Conservation (phyloP, 1,140 invertebrate species). For the Lordiphosa clarofinis region DNA sequence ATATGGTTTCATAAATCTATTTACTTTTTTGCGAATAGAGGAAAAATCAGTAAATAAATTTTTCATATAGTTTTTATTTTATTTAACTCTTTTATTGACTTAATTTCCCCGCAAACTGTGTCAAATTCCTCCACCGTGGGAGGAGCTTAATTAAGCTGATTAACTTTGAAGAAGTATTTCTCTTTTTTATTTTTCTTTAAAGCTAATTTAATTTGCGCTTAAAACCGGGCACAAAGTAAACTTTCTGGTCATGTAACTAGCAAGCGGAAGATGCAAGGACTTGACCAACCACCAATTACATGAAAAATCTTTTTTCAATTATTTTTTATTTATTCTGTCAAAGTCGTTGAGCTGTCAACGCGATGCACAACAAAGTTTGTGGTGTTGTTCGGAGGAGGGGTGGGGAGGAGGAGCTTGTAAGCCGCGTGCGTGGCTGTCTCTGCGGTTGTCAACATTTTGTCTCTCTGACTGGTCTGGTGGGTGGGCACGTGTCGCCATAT, state of each 20-base stretch:
- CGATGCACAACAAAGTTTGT: conserved; percentile 23
- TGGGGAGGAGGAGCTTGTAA: not conserved
- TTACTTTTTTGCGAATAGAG: no score
- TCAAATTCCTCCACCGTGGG: conserved; percentile 11
- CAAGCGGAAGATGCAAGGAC: conserved; percentile 14
- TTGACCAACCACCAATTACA: conserved; percentile 33
- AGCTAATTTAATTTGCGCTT: conserved; percentile 29
- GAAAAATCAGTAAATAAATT: no score
- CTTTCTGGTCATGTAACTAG: conserved; percentile 34
- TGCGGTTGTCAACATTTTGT: conserved; percentile 42
- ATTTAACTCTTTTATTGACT: not conserved
- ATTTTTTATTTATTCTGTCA: conserved; percentile 31
- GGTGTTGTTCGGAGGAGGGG: not conserved
- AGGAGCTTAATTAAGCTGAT: conserved; percentile 44
- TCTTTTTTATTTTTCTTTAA: conserved; percentile 22
- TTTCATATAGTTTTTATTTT: no score
- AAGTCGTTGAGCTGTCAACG: conserved; percentile 46
- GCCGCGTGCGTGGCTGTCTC: conserved; percentile 25
- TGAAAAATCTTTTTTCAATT: conserved; percentile 50
- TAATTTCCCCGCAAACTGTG: not conserved
- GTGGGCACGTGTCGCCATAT: conserved; percentile 32
- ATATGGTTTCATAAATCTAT: no score
- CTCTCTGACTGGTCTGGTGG: not conserved
- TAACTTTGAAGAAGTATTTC: conserved; percentile 27
- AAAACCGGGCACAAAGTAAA: conserved; percentile 29